Evolutionary conservation across 2,888 invertebrate genomes (phyloP), one percentile per base, ranked within the genome.

Genomic region (Cosmia trapezina): DNA sequence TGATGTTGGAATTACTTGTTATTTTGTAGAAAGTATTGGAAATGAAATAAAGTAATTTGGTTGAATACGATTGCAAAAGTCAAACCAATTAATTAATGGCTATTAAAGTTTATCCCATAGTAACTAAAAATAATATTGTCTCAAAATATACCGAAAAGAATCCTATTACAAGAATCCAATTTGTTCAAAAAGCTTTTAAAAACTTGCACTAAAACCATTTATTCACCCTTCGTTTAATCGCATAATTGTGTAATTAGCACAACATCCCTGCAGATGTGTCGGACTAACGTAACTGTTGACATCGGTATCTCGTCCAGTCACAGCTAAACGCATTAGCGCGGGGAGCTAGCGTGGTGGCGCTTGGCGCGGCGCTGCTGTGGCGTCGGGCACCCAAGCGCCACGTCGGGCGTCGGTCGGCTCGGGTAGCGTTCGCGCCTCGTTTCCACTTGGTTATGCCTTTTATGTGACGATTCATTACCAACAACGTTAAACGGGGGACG

Each of bases 381-480:
- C 49, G 37, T 49, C 19, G 19, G n/a, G 28, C 28, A 71, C 43
- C 47, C 70, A 37, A 70, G 56, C 77, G 77, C 77, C 61, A 33
- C 56, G 43, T 22, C 43, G 73, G 47, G 28, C 59, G 56, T 66
- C 56, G 51, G 68, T 60, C 73, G 70, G 61, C 73, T 68, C 75
- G 83, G 81, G 83, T 77, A 79, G 74, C 83, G 70, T 74, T 87
- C 89, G 89, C 91, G 91, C 91, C 91, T 91, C 92, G 90, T 90
- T 96, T 96, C 95, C 95, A 96, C 95, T 95, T 94, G 94, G 94
- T 94, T 95, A 95, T 95, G 94, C 94, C 95, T 94, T 95, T 95
- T 96, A 95, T 95, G 90, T 91, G 92, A 93, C 95, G 95, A 96
- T 96, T 96, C 95, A 96, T 96, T 96, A 96, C 93, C 91, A 88